Conservation (phyloP, 2,113 vertebrate species). For the Oncorhynchus keta region DNA sequence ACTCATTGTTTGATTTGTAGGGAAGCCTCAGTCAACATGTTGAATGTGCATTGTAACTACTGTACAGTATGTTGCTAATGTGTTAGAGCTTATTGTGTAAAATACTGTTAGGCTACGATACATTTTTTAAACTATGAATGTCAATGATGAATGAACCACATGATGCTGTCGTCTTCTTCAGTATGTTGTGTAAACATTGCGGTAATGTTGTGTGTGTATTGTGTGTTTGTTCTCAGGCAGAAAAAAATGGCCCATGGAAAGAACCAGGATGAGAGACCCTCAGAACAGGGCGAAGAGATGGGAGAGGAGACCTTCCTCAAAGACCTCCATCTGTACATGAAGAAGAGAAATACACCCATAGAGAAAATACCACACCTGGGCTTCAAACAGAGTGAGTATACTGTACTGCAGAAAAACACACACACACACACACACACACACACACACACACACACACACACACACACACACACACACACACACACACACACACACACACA, state of each 20-base stretch:
- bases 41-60: too few species aligned
- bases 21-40: too few species aligned
- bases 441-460: conserved; percentile 1
- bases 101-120: too few species aligned
- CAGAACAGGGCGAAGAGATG: conserved; percentile 31
- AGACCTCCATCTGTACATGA: conserved; percentile 74
- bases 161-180: neutral
- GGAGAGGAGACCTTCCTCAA: conserved; percentile 65
- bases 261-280: conserved; percentile 7
- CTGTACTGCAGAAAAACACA: neutral
- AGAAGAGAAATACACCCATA: conserved; percentile 70
- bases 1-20: neutral
- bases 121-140: neutral
- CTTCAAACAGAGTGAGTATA: conserved; percentile 75
- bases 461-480: conserved; percentile 1
- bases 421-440: neutral
- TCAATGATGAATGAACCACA: neutral
- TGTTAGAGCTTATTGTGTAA: neutral
- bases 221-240: conserved; percentile 20
- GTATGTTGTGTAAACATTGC: neutral
- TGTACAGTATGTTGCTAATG: neutral
- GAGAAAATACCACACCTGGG: conserved; percentile 78
- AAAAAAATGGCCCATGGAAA: conserved; percentile 30
- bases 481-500: neutral
- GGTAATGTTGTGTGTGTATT: neutral